Conservation (phyloP, 2,888 invertebrate species). For the Uloborus plumipes region DNA sequence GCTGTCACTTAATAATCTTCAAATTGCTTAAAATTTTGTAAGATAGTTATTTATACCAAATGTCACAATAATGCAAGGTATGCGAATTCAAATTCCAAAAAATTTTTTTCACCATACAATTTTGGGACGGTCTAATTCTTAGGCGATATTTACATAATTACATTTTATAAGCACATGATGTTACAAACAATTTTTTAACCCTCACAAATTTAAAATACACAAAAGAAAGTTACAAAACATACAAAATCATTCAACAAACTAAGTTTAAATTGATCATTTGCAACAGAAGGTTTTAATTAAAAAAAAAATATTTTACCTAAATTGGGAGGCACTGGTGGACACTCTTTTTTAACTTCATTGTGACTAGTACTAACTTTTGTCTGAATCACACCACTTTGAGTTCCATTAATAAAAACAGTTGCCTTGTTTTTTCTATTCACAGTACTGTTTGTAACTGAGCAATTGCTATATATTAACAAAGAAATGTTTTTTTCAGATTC, state of each 20-base stretch:
- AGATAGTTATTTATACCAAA: too few relatives aligned
- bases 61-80: too few relatives aligned
- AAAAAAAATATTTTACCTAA: constrained; percentile 75
- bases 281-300: constrained; percentile 38
- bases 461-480: constrained; percentile 26
- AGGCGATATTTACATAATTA: too few relatives aligned
- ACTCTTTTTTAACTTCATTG: constrained; percentile 71
- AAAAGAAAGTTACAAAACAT: too few relatives aligned
- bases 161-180: too few relatives aligned
- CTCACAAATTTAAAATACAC: too few relatives aligned
- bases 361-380: constrained; percentile 66
- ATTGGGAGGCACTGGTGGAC: constrained; percentile 78
- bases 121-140: too few relatives aligned
- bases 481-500: constrained; percentile 1
- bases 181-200: too few relatives aligned
- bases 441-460: constrained; percentile 15
- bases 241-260: neutral
- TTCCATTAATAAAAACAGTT: constrained; percentile 13
- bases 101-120: too few relatives aligned
- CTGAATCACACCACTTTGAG: constrained; percentile 74
- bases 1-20: too few relatives aligned
- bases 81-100: too few relatives aligned
- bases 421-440: constrained; percentile 31
- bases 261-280: constrained; percentile 15
- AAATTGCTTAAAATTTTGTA: too few relatives aligned